A percentile compares a stretch with the other conserved stretches of the same genome.
Conservation (phyloP, 1,140 invertebrate species). For the Camponotus vicinus region DNA sequence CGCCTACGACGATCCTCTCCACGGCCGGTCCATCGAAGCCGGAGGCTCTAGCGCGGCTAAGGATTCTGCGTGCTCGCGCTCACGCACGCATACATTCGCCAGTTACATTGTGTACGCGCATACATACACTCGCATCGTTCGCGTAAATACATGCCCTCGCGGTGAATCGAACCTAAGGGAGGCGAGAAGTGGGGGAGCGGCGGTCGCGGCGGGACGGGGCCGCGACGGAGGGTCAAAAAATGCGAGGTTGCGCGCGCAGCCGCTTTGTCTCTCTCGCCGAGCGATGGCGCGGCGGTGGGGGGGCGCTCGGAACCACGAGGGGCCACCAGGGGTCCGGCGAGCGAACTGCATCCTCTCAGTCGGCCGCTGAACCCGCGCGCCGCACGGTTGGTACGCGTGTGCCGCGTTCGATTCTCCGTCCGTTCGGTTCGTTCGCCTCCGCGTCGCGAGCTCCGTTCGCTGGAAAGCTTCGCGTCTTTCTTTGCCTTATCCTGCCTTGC, state of each 20-base stretch:
- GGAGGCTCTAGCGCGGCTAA: conserved; percentile 48
- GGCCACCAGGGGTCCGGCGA: conserved; percentile 82
- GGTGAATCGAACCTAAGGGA: conserved; percentile 73
- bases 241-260: conserved; percentile 84
- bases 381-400: conserved; percentile 74
- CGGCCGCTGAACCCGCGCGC: conserved; percentile 86
- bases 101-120: neutral
- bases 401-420: conserved; percentile 49
- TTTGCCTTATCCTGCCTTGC: neutral
- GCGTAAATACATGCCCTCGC: neutral
- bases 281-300: conserved; percentile 61
- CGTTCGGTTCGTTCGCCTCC: conserved; percentile 45
- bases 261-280: conserved; percentile 83
- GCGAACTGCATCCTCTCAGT: conserved; percentile 85
- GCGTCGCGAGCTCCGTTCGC: neutral
- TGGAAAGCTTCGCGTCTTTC: neutral
- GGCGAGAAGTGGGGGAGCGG: conserved; percentile 48
- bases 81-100: neutral
- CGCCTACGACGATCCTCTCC: conserved; percentile 41
- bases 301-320: conserved; percentile 73
- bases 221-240: conserved; percentile 79
- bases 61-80: conserved; percentile 30
- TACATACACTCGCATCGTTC: neutral
- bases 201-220: conserved; percentile 12
- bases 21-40: neutral